Conservation (phyloP, 2,888 invertebrate genomes). For the Monopis laevigella region DNA sequence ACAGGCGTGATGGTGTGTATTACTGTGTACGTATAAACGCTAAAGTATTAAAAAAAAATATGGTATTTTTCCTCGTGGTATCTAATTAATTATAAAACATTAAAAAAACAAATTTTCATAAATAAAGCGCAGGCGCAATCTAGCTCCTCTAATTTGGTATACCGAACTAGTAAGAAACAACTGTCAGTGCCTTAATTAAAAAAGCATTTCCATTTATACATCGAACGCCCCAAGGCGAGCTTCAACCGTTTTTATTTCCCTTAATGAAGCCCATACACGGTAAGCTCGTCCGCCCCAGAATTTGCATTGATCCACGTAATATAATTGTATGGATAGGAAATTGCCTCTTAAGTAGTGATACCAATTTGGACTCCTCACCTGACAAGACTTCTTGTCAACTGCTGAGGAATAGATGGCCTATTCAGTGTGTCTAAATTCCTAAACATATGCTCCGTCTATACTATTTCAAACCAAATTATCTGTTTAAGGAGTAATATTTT, state of each 20-base stretch:
- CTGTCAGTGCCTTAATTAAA: constrained; percentile 35
- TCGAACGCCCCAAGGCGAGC: constrained; percentile 26
- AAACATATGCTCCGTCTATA: constrained; percentile 8
- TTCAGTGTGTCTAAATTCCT: constrained; percentile 22
- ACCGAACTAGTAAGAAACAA: background rate
- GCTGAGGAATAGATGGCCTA: constrained; percentile 35
- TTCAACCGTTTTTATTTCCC: constrained; percentile 37
- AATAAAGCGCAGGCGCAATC: no score
- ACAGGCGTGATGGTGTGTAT: no score
- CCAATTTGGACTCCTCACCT: constrained; percentile 27
- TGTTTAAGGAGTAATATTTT: background rate
- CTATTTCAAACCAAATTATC: constrained; percentile 5
- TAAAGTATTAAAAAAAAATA: no score
- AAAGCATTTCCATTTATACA: constrained; percentile 41
- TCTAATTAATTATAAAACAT: no score
- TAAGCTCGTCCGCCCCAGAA: constrained; percentile 40
- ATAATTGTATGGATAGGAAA: constrained; percentile 32
- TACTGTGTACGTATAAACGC: no score
- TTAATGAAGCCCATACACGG: constrained; percentile 59
- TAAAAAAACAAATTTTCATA: no score
- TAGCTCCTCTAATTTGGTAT: no score
- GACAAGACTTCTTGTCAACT: constrained; percentile 24
- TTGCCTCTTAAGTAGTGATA: constrained; percentile 27
- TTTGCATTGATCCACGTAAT: constrained; percentile 44
- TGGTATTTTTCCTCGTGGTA: no score